Evolutionary conservation across 2,797 vertebrate species (phyloP).

Genomic region (Nasua narica): DNA sequence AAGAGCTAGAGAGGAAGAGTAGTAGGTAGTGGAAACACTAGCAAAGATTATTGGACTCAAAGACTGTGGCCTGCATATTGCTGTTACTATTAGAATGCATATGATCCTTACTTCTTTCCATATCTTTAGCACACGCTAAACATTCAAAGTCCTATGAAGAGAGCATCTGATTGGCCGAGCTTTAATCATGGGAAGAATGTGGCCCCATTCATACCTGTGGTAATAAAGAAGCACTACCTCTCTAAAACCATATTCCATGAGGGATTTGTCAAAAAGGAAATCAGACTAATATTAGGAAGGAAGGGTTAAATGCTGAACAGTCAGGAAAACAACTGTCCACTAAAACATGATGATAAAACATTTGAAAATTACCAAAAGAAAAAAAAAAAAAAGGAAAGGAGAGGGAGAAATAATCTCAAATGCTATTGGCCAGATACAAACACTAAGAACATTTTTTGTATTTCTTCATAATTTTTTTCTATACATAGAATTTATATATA

Average conservation of each 20-base stretch:
- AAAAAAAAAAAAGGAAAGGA: not conserved
- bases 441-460: not conserved
- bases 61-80: not conserved
- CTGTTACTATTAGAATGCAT: not conserved
- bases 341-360: not conserved
- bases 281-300: not conserved
- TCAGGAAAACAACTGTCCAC: not conserved
- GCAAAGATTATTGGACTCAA: not conserved
- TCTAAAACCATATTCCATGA: constrained; percentile 8
- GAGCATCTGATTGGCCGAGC: not conserved
- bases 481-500: not conserved
- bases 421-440: not conserved
- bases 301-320: not conserved
- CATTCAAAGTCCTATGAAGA: not conserved
- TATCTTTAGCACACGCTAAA: not conserved
- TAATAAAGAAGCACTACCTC: not conserved
- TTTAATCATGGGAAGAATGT: not conserved
- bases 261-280: not conserved
- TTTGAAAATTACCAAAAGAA: not conserved
- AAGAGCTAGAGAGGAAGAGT: not conserved
- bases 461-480: not conserved
- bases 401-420: not conserved
- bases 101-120: not conserved
- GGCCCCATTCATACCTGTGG: not conserved
- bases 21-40: not conserved